phyloP scores from a whole-genome alignment of 2,888 invertebrate genomes.

The Cephus pulcher region DNA sequence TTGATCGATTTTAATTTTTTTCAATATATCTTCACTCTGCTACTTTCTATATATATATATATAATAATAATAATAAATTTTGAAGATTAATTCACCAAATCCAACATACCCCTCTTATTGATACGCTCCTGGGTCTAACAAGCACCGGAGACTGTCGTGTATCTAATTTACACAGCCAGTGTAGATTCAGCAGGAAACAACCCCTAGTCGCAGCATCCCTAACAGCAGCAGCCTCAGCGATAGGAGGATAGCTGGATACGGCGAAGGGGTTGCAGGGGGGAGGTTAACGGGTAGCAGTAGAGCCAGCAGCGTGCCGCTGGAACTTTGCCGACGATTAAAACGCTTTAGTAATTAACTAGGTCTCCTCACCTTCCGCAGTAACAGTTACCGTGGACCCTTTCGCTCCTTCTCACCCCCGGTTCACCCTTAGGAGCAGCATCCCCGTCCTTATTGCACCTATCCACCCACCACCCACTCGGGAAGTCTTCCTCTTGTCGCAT shows the following conservation, averaged over 20 bases:
- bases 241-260: background rate
- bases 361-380: slow-evolving; percentile 64
- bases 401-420: slow-evolving; percentile 11
- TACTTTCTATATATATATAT: no score
- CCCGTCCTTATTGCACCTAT: slow-evolving; percentile 10
- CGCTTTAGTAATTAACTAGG: slow-evolving; percentile 67
- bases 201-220: background rate
- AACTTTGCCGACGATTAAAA: slow-evolving; percentile 67
- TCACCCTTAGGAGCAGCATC: background rate
- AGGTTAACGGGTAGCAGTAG: background rate
- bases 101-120: background rate
- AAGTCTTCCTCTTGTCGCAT: slow-evolving; percentile 35
- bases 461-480: slow-evolving; percentile 18
- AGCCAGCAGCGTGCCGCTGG: slow-evolving; percentile 48
- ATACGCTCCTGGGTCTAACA: background rate
- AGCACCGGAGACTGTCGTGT: background rate
- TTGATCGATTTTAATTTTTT: background rate
- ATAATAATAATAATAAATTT: background rate
- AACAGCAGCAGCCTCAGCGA: background rate
- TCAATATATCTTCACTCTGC: background rate
- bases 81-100: background rate
- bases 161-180: slow-evolving; percentile 1
- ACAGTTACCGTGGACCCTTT: slow-evolving; percentile 51
- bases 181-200: background rate
- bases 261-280: background rate